Evolutionary conservation across 1,140 invertebrate genomes (phyloP), one percentile per base, ranked within the genome.

Genomic region (Lethrus apterus): DNA sequence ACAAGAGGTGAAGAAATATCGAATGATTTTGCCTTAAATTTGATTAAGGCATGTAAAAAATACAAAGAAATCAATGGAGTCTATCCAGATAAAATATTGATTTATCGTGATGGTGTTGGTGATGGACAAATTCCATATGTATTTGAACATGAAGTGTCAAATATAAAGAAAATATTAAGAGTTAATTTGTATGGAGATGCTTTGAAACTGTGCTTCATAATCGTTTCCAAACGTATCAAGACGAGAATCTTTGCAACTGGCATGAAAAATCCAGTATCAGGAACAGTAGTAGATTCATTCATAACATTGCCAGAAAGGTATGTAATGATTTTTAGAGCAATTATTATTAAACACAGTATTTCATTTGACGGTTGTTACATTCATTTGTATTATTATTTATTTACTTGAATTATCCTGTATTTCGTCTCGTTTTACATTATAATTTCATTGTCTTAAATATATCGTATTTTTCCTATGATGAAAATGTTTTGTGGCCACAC

Each of bases 241-340:
- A 82, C 83, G 0, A 64, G 81, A 2, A 69, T 85, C 10, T 86
- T 86, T 52, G 26, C 62, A 4, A 61, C 57, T 3, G n/a, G n/a
- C n/a, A n/a, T n/a, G n/a, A n/a, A n/a, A n/a, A 44, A 45, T 61
- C 91, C 92, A 0, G 67, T 69, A 1, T 82, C 92, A 1, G 92
- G 92, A 13, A 92, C 89, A 0, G 74, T 95, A 10, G 79, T 92
- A 0, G 93, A 97, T 64, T 81, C 88, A 52, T 74, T 81, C 10
- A 77, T 96, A 1, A 97, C 92, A 0, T 65, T 83, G 44, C 85
- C 84, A 0, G 78, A 92, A 24, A 76, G 84, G 68, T 88, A 76
- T 66, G 74, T 50, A n/a, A n/a, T n/a, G n/a, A n/a, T n/a, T n/a
- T n/a, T n/a, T n/a, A n/a, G n/a, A n/a, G n/a, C n/a, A n/a, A n/a